Conservation (phyloP, 2,113 vertebrate genomes). For the Zosterops pallidus region DNA sequence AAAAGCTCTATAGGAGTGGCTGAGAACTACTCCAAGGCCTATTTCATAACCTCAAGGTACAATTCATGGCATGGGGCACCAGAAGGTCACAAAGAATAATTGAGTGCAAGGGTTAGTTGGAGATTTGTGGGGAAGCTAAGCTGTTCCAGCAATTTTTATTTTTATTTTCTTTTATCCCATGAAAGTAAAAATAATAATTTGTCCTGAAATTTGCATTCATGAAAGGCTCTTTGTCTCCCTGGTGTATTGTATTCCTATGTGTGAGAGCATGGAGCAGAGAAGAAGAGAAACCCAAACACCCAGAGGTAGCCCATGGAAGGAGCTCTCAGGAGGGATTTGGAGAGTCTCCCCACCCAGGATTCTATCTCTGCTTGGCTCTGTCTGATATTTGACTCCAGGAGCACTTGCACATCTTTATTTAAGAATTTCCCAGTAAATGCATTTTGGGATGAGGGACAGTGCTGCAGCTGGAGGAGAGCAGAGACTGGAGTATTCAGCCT, state of each 20-base stretch:
- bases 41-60: conserved; percentile 49
- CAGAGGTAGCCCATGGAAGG: not conserved
- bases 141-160: not conserved
- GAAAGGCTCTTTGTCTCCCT: not conserved
- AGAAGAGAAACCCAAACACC: not conserved
- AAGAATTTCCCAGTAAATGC: not conserved
- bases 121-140: conserved; percentile 33
- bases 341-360: too few species aligned
- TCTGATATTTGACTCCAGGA: not conserved
- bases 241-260: not conserved
- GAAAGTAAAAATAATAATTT: not conserved
- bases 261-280: accelerated
- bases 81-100: conserved; percentile 45
- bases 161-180: not conserved
- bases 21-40: not conserved
- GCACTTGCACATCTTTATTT: not conserved
- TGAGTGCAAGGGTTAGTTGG: conserved; percentile 64
- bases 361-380: not conserved
- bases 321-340: not conserved
- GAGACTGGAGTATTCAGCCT: not conserved
- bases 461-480: accelerated
- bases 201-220: not conserved
- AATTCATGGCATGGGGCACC: conserved; percentile 13
- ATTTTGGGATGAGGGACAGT: not conserved
- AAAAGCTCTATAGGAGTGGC: not conserved